Evolutionary conservation across 2,888 invertebrate genomes (phyloP).

Genomic region (Rhingia campestris): DNA sequence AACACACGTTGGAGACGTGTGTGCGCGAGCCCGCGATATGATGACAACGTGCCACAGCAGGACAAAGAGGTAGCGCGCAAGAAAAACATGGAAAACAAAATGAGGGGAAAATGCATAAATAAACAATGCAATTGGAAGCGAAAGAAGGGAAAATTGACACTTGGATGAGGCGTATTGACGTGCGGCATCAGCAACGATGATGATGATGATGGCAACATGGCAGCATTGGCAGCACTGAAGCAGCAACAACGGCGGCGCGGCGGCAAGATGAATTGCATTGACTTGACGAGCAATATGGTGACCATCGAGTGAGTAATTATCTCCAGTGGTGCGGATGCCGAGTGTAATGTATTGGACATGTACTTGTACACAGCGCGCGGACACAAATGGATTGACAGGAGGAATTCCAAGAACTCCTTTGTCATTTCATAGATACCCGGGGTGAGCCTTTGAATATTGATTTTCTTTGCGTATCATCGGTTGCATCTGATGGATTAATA

Average conservation of each 20-base stretch:
- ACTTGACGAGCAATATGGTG: constrained; percentile 48
- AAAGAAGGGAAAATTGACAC: constrained; percentile 52
- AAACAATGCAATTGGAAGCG: constrained; percentile 53
- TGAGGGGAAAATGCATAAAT: constrained; percentile 62
- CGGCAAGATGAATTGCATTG: constrained; percentile 64
- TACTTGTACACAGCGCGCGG: constrained; percentile 11
- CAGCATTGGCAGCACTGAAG: too few relatives aligned
- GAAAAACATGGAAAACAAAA: constrained; percentile 59
- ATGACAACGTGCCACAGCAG: constrained; percentile 53
- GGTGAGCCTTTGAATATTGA: constrained; percentile 50
- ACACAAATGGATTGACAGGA: constrained; percentile 58
- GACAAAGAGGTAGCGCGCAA: constrained; percentile 49
- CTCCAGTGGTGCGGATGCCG: constrained; percentile 33
- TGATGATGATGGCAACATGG: too few relatives aligned
- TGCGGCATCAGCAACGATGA: constrained; percentile 29
- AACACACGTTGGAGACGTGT: constrained; percentile 71
- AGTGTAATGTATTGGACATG: constrained; percentile 51
- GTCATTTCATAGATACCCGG: constrained; percentile 32
- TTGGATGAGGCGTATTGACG: constrained; percentile 66
- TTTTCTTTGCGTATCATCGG: background rate
- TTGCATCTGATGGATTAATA: constrained; percentile 16
- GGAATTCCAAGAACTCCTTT: constrained; percentile 56
- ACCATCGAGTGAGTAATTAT: constrained; percentile 70
- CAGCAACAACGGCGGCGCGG: background rate
- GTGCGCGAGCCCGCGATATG: constrained; percentile 29